Base-by-base conservation (phyloP, 2,797 vertebrate species). In the Platyrinchus mystaceus region DNA sequence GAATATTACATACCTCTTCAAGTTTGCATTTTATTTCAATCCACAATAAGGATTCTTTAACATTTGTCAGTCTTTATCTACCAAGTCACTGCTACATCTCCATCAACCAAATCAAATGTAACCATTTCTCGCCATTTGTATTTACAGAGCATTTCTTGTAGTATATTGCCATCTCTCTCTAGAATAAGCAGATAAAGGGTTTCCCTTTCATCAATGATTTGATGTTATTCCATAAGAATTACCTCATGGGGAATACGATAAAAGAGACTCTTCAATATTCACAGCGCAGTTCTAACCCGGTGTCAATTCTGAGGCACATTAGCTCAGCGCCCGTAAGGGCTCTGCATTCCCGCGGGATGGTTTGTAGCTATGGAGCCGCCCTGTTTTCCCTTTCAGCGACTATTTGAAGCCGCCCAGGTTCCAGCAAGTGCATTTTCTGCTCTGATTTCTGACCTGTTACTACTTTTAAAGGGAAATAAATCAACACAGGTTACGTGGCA, bases 241-340 rank as follows among this genome's bases (percentile, higher is more conserved):
- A 86, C 87, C 82, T 87, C 69, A 91, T 32, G 10, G 7, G 36
- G 84, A 91, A 78, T 24, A 23, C 0, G 1, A 87, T 68, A 81
- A 90, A 87, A 89, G 79, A 70, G 36, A 46, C 83, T 89, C 36
- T 56, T 95, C 87, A 79, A 70, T 22, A 94, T 91, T 78, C 80
- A 58, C 44, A 60, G 70, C 0, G 12, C 73, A 46, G 60, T 56
- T 50, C 39, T 28, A 70, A 70, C 1, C 27, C 6, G 0, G 44
- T 75, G 75, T 73, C 58, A 47, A 19, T 46, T 37, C 12, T 26
- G 89, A 67, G 78, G 64, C 68, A 43, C 66, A 37, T 8, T 4
- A 78, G 41, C 15, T 10, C 63, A 63, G 75, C 47, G 59, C 55
- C 15, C 1, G 2, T 5, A 28, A 1, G 3, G 70, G 62, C 62